These are phyloP conservation scores for Tribolium freemani DNA, from an alignment of 2,888 invertebrate species.

Conservation along the genomic window DNA sequence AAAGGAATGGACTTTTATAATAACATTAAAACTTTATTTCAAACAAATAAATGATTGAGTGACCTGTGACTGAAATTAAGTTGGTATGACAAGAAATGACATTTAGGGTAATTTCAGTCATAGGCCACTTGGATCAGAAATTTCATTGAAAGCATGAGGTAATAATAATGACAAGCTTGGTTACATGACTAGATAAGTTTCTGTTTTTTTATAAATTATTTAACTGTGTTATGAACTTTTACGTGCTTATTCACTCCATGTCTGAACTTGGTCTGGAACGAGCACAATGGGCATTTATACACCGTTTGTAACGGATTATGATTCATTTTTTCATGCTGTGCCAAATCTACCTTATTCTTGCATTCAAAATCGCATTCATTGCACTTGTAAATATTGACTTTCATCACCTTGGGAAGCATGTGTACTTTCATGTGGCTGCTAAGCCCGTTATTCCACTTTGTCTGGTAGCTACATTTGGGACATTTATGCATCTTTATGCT, in stretches of 20 bases:
- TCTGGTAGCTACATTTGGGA: slow-evolving; percentile 30
- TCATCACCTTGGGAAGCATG: slow-evolving; percentile 29
- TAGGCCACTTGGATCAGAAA: no score
- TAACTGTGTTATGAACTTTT: slow-evolving; percentile 33
- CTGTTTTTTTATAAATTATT: neutral
- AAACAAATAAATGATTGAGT: neutral
- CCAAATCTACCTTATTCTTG: slow-evolving; percentile 31
- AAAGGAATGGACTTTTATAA: no score
- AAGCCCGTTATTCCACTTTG: slow-evolving; percentile 35
- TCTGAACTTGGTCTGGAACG: slow-evolving; percentile 30
- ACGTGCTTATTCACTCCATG: slow-evolving; percentile 39
- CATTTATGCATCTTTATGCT: slow-evolving; percentile 34
- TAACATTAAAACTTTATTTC: neutral
- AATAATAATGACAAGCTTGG: neutral
- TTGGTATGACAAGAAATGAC: no score
- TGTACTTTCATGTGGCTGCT: slow-evolving; percentile 40
- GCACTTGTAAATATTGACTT: slow-evolving; percentile 32
- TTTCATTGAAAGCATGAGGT: no score
- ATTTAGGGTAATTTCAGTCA: no score
- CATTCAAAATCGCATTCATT: slow-evolving; percentile 24
- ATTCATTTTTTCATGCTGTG: slow-evolving; percentile 15
- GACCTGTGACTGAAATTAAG: no score
- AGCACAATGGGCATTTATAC: slow-evolving; percentile 34
- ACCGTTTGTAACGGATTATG: slow-evolving; percentile 26
- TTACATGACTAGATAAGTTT: slow-evolving; percentile 2